Evolutionary conservation across 2,888 invertebrate species (phyloP).

Genomic region (Pristionchus mayeri): DNA sequence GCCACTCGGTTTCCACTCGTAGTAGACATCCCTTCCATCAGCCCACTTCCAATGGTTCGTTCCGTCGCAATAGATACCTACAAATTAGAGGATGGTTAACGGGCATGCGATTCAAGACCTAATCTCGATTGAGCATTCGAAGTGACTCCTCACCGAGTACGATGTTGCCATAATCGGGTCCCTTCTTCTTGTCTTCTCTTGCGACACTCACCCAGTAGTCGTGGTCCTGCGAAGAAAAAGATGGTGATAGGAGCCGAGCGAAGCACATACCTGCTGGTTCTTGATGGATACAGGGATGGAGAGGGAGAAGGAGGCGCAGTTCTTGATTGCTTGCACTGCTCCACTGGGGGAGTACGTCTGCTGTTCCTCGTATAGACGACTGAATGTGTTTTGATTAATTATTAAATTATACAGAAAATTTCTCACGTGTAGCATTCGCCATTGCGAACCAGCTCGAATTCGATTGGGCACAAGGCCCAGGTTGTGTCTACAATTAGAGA

Average conservation of each 20-base stretch:
- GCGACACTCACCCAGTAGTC: slow-evolving; percentile 9
- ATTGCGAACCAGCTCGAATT: neutral
- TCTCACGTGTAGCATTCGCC: slow-evolving; percentile 12
- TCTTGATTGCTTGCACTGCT: neutral
- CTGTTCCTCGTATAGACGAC: neutral
- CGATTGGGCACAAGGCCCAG: neutral
- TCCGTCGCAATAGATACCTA: neutral
- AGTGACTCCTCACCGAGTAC: too few relatives aligned
- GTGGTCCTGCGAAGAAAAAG: neutral
- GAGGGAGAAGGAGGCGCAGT: neutral
- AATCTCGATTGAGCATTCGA: too few relatives aligned
- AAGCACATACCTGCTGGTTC: slow-evolving; percentile 33
- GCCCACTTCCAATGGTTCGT: neutral
- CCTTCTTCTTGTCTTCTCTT: neutral
- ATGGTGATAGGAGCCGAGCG: too few relatives aligned
- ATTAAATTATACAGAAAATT: neutral
- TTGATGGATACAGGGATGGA: neutral
- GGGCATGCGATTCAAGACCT: too few relatives aligned
- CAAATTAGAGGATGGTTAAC: too few relatives aligned
- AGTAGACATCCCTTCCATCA: neutral
- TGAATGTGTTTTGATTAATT: too few relatives aligned
- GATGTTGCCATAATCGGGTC: neutral
- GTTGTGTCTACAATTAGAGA: neutral
- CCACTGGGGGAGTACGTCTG: neutral
- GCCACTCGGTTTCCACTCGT: neutral